Conservation (phyloP, 2,113 vertebrate species). For the Mirounga angustirostris region DNA sequence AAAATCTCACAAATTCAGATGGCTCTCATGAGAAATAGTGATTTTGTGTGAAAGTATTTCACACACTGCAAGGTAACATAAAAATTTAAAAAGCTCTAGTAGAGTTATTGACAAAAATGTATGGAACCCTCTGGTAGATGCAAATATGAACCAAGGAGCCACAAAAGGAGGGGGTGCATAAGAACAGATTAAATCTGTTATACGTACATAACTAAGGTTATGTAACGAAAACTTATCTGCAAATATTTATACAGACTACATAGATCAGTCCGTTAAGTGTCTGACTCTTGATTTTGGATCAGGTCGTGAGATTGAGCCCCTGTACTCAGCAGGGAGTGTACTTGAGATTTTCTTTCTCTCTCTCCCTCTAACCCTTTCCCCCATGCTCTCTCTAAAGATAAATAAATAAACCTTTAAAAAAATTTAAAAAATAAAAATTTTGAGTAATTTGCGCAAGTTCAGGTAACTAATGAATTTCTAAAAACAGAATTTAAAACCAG, state of each 20-base stretch:
- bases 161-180: neutral
- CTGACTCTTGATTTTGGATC: neutral
- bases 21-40: neutral
- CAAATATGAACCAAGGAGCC: neutral
- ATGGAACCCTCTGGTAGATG: neutral
- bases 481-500: neutral
- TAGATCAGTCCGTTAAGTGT: neutral
- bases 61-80: neutral
- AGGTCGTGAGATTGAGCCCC: neutral
- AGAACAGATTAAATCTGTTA: neutral
- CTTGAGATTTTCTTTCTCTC: neutral
- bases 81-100: neutral
- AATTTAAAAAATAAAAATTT: neutral
- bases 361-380: neutral
- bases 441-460: neutral
- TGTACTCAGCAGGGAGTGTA: neutral
- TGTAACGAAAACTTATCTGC: neutral
- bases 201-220: neutral
- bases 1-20: neutral
- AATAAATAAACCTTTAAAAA: neutral
- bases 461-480: neutral
- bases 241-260: neutral
- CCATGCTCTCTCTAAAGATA: neutral
- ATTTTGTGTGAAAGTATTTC: neutral
- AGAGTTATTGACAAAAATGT: neutral